Evolutionary conservation across 1,140 invertebrate species (phyloP).

Genomic region (Drosophila grimshawi): DNA sequence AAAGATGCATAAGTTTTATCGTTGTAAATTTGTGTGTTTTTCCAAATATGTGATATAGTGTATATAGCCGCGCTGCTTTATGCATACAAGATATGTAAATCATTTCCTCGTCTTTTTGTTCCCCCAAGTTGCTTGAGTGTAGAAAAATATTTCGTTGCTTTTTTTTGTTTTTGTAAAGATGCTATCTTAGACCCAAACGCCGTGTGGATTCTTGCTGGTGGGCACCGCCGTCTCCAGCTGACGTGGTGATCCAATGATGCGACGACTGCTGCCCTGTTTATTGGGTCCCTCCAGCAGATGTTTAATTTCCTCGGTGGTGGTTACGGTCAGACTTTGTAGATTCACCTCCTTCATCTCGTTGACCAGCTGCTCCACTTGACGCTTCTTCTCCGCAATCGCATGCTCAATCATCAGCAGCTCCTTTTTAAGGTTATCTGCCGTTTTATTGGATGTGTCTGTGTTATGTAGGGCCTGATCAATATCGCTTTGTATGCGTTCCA

Average conservation of each 20-base stretch:
- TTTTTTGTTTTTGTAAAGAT: not conserved
- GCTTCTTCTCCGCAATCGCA: slow-evolving; percentile 93
- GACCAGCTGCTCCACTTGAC: slow-evolving; percentile 93
- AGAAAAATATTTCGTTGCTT: slow-evolving; percentile 59
- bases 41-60: slow-evolving; percentile 40
- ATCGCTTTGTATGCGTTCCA: slow-evolving; percentile 92
- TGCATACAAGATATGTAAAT: slow-evolving; percentile 66
- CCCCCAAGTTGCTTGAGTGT: slow-evolving; percentile 59
- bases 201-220: slow-evolving; percentile 97
- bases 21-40: slow-evolving; percentile 58
- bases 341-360: slow-evolving; percentile 97
- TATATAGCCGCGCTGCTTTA: slow-evolving; percentile 40
- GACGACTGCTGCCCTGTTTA: slow-evolving; percentile 93
- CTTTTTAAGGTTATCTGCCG: slow-evolving; percentile 91
- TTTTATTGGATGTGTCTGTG: slow-evolving; percentile 91
- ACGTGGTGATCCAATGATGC: slow-evolving; percentile 95
- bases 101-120: slow-evolving; percentile 64
- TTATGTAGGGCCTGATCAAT: slow-evolving; percentile 93
- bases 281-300: slow-evolving; percentile 92
- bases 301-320: slow-evolving; percentile 92
- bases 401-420: slow-evolving; percentile 91
- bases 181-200: slow-evolving; percentile 94
- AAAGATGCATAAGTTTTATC: slow-evolving; percentile 48
- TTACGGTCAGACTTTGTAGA: slow-evolving; percentile 93
- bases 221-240: slow-evolving; percentile 96